These are phyloP conservation scores for Contarinia nasturtii DNA, from an alignment of 1,140 invertebrate species.

Conservation along the genomic window DNA sequence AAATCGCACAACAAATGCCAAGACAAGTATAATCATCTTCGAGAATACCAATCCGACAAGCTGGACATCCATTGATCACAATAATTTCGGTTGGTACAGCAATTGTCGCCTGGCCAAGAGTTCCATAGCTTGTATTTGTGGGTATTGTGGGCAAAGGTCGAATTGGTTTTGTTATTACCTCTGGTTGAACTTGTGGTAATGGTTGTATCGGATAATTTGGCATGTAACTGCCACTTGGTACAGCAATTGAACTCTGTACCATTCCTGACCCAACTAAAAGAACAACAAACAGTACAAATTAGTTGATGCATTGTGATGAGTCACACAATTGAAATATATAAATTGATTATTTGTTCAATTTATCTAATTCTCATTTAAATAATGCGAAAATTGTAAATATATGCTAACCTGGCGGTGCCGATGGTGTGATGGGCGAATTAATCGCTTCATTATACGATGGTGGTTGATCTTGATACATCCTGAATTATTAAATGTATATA, in stretches of 20 bases:
- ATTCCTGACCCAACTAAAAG: too few relatives aligned
- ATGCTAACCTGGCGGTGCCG: constrained; percentile 26
- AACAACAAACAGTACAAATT: too few relatives aligned
- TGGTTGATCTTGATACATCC: too few relatives aligned
- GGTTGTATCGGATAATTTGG: neutral
- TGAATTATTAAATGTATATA: too few relatives aligned
- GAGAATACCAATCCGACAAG: constrained; percentile 61
- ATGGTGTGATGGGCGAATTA: constrained; percentile 11
- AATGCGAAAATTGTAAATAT: neutral
- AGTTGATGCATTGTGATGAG: too few relatives aligned
- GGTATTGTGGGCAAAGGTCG: neutral
- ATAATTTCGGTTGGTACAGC: constrained; percentile 34
- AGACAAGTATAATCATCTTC: constrained; percentile 70
- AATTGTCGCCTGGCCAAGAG: constrained; percentile 12
- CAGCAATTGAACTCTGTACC: too few relatives aligned
- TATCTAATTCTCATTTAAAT: neutral
- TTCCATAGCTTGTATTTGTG: neutral
- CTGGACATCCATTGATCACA: constrained; percentile 59
- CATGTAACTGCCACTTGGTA: too few relatives aligned
- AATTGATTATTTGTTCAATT: too few relatives aligned
- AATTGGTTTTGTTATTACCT: neutral
- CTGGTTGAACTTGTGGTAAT: neutral
- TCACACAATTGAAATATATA: too few relatives aligned
- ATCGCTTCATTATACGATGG: constrained; percentile 24
- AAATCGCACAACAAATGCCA: constrained; percentile 63